A percentile compares a stretch with the other conserved stretches of the same genome.
phyloP scores from a whole-genome alignment of 2,797 vertebrate genomes.

The Trematocara caparti region DNA sequence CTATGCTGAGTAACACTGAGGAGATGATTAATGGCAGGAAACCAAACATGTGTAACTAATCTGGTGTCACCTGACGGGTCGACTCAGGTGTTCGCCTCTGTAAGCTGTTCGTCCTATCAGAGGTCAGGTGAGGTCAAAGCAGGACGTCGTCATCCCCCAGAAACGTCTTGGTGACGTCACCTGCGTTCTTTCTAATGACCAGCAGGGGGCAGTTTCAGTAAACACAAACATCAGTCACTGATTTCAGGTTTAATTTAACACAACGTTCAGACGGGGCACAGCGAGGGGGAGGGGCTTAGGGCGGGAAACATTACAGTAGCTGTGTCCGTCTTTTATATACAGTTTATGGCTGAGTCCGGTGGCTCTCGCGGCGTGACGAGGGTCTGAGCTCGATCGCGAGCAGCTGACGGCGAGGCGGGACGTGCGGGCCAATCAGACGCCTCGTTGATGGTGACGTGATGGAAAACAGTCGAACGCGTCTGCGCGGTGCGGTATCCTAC shows the following conservation, averaged over 20 bases:
- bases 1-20: neutral
- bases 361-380: neutral
- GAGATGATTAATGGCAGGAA: neutral
- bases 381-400: fast-evolving
- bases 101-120: fast-evolving
- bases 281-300: neutral
- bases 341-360: neutral
- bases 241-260: neutral
- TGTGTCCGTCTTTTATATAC: neutral
- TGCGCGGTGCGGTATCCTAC: neutral
- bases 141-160: neutral
- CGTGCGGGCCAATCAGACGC: neutral
- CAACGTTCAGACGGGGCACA: neutral
- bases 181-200: neutral
- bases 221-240: neutral
- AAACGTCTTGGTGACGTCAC: neutral
- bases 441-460: neutral
- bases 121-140: neutral
- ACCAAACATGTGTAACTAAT: neutral
- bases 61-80: neutral
- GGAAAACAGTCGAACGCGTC: neutral
- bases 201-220: neutral
- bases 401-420: neutral
- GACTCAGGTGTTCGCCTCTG: neutral
- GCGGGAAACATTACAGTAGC: neutral